Percentiles rank a stretch among this genome's conserved stretches.
Conservation (phyloP, 92 coral and sea anemone species). For the Zoanthus sociatus region DNA sequence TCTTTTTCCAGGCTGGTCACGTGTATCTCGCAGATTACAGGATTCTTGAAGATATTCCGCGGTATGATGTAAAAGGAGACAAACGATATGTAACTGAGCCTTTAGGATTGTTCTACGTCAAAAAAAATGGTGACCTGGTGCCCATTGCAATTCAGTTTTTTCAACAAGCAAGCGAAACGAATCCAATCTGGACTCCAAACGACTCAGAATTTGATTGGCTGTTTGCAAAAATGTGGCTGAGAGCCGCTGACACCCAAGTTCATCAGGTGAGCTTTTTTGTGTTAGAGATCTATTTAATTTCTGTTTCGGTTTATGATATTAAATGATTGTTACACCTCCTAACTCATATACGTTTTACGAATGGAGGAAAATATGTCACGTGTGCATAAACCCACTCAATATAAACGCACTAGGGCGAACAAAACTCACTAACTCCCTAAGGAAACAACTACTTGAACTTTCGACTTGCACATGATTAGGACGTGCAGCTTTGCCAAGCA, state of each 20-base stretch:
- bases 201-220: conserved; percentile 80
- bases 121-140: conserved; percentile 73
- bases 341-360: no score
- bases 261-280: conserved; percentile 66
- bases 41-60: conserved; percentile 55
- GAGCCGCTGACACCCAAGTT: conserved; percentile 75
- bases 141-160: conserved; percentile 91
- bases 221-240: conserved; percentile 85
- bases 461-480: no score
- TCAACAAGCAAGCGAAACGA: conserved; percentile 70
- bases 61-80: conserved; percentile 47
- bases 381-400: no score
- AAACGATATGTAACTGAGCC: conserved; percentile 75
- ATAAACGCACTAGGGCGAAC: no score
- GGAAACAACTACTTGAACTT: no score
- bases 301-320: no score
- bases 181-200: conserved; percentile 91
- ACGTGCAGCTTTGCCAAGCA: no score
- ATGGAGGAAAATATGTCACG: no score
- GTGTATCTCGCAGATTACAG: conserved; percentile 69
- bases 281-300: no score
- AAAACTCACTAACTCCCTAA: no score
- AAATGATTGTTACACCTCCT: no score
- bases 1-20: conserved; percentile 54
- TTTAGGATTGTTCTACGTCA: conserved; percentile 80